A percentile compares a stretch with the other conserved stretches of the same genome.
phyloP scores from a whole-genome alignment of 2,113 vertebrate genomes.

The Phalacrocorax brasilianus region DNA sequence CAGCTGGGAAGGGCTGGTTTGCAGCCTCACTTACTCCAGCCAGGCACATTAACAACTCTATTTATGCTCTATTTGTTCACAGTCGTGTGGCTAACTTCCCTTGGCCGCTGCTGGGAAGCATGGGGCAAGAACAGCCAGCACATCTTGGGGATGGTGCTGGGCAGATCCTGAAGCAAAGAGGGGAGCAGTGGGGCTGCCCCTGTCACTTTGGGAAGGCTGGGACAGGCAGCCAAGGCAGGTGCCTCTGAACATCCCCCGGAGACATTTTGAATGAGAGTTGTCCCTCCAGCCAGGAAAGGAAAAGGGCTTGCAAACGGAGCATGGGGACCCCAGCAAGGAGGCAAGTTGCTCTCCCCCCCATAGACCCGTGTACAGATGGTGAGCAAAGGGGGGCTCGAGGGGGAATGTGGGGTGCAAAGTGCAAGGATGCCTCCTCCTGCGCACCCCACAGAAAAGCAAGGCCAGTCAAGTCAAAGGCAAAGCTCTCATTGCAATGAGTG shows the following conservation, averaged over 20 bases:
- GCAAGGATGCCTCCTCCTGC: background rate
- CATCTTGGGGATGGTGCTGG: background rate
- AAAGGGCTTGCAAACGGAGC: background rate
- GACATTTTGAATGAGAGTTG: background rate
- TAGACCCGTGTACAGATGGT: background rate
- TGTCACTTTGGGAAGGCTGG: background rate
- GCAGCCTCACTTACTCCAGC: constrained; percentile 1
- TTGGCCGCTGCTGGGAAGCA: background rate
- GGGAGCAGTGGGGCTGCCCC: background rate
- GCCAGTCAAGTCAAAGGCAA: background rate
- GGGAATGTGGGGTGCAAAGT: background rate
- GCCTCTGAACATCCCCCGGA: background rate
- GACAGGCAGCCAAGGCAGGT: accelerated
- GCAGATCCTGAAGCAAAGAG: background rate
- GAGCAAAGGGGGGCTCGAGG: background rate
- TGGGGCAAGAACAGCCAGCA: accelerated
- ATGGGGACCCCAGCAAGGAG: background rate
- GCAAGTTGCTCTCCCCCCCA: accelerated
- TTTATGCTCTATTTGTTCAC: constrained; percentile 44
- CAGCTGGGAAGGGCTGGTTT: background rate
- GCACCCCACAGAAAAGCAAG: background rate
- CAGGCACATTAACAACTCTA: background rate
- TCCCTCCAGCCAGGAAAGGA: background rate
- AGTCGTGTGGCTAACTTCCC: background rate
- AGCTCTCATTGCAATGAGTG: background rate